Percentiles rank a stretch among this genome's conserved stretches.
phyloP scores from a whole-genome alignment of 2,797 vertebrate genomes.

The Choloepus didactylus region DNA sequence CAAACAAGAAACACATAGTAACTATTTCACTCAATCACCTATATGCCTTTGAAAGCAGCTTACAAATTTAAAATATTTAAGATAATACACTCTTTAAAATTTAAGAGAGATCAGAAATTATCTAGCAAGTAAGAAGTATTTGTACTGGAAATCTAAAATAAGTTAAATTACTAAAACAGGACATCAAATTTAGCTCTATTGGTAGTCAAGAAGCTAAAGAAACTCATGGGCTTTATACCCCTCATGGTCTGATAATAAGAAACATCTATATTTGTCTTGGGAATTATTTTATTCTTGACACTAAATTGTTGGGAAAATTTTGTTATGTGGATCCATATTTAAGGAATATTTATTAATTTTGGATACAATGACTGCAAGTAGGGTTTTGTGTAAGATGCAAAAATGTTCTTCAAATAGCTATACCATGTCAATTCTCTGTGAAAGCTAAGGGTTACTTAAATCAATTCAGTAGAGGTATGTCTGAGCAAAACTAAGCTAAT shows the following conservation, averaged over 20 bases:
- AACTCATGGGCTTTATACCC: neutral
- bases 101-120: neutral
- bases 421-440: neutral
- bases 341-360: constrained; percentile 1
- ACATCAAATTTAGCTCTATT: neutral
- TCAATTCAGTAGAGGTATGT: neutral
- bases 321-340: neutral
- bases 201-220: neutral
- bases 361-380: neutral
- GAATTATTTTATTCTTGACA: neutral
- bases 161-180: neutral
- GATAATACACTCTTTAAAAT: neutral
- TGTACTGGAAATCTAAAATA: constrained; percentile 8
- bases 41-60: neutral
- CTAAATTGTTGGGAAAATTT: neutral
- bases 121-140: neutral
- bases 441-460: constrained; percentile 3
- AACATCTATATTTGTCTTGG: neutral
- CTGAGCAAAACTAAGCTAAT: neutral
- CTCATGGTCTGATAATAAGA: neutral
- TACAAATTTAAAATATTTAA: neutral
- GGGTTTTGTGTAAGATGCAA: constrained; percentile 32
- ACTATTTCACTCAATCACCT: neutral
- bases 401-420: neutral
- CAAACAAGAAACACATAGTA: neutral